Evolutionary conservation across 2,797 vertebrate genomes (phyloP).

Genomic region (Rhinella marina): DNA sequence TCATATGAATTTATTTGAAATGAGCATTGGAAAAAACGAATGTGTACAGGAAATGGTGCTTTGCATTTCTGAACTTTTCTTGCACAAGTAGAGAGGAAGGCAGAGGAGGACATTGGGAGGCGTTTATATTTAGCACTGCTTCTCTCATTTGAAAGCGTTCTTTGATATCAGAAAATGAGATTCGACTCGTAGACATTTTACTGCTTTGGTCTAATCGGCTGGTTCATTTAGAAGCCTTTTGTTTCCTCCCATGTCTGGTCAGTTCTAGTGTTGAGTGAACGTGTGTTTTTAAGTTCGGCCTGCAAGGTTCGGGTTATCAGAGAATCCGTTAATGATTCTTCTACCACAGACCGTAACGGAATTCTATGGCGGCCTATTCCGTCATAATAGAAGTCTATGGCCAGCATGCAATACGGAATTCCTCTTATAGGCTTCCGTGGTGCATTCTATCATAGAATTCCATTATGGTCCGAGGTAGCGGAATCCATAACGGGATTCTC

Average conservation of each 20-base stretch:
- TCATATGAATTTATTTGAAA: not conserved
- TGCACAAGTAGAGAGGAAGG: not conserved
- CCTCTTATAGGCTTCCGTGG: too few relatives aligned
- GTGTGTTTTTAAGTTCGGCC: too few relatives aligned
- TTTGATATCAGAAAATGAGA: not conserved
- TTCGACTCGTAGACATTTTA: not conserved
- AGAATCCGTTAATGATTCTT: too few relatives aligned
- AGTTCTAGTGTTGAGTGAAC: too few relatives aligned
- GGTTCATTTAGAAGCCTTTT: not conserved
- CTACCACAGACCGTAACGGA: too few relatives aligned
- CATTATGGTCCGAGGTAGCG: too few relatives aligned
- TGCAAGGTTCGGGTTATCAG: too few relatives aligned
- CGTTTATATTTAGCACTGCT: constrained; percentile 5
- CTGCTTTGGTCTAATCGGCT: not conserved
- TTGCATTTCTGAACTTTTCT: not conserved
- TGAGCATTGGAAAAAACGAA: not conserved
- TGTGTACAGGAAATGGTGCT: not conserved
- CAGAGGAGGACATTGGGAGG: constrained; percentile 6
- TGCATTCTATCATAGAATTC: too few relatives aligned
- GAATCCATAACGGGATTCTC: too few relatives aligned
- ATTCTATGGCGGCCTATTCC: too few relatives aligned
- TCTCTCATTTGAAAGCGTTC: not conserved
- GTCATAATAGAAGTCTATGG: too few relatives aligned
- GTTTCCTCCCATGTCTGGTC: constrained; percentile 7
- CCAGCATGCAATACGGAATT: too few relatives aligned